These are phyloP conservation scores for Potorous gilbertii DNA, from an alignment of 2,797 vertebrate species.

Conservation along the genomic window DNA sequence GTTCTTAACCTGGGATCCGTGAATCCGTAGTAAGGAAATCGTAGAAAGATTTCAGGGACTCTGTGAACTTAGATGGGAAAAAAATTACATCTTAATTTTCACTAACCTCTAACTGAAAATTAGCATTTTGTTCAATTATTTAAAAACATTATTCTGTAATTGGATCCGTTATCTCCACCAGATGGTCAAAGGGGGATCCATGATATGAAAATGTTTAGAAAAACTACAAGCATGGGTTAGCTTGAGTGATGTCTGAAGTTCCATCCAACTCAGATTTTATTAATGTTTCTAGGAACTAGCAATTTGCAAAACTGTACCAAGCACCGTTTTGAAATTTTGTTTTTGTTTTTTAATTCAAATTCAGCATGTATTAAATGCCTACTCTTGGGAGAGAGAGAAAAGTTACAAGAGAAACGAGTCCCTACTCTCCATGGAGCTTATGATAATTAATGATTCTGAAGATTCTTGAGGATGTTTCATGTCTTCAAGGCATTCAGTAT, in stretches of 20 bases:
- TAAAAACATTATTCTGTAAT: not conserved
- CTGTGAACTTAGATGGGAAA: not conserved
- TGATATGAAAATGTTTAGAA: not conserved
- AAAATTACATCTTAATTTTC: not conserved
- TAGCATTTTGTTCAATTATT: not conserved
- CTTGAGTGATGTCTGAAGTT: not conserved
- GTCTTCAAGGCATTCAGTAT: not conserved
- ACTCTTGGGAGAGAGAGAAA: not conserved
- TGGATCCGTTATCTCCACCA: not conserved
- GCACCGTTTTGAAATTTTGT: not conserved
- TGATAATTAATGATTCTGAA: not conserved
- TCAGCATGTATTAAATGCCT: not conserved
- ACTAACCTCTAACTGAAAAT: not conserved
- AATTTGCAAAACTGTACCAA: not conserved
- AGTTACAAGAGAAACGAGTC: not conserved
- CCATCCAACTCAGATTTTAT: not conserved
- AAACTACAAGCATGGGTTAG: not conserved
- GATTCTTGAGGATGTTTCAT: not conserved
- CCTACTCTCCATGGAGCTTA: not conserved
- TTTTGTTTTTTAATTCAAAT: not conserved
- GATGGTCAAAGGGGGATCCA: not conserved
- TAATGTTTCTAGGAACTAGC: not conserved
- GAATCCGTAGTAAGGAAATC: not conserved
- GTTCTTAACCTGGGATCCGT: not conserved
- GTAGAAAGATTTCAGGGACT: not conserved